phyloP scores from a whole-genome alignment of 2,113 vertebrate genomes.

The Eurystomus gularis region DNA sequence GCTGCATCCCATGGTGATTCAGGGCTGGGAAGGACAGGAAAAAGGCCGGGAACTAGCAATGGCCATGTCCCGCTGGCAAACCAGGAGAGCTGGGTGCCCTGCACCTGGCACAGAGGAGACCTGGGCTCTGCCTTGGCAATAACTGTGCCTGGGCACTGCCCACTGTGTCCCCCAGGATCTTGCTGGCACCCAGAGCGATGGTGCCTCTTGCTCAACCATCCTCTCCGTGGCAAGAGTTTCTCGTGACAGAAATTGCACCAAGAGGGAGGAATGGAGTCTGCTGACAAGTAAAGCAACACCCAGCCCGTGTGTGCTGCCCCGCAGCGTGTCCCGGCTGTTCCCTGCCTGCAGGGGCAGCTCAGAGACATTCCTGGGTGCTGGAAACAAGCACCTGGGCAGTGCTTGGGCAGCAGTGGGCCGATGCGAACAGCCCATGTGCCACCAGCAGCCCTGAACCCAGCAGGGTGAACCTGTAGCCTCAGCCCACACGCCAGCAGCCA shows the following conservation, averaged over 20 bases:
- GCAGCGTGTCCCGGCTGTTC: rapidly evolving
- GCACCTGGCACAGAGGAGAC: neutral
- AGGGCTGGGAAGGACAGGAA: neutral
- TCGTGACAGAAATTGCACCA: rapidly evolving
- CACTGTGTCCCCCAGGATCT: neutral
- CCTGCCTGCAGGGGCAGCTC: neutral
- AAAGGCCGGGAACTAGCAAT: neutral
- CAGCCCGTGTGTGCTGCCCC: rapidly evolving
- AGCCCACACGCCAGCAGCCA: rapidly evolving
- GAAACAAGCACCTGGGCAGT: neutral
- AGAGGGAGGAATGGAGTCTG: neutral
- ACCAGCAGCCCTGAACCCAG: neutral
- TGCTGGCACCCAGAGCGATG: rapidly evolving
- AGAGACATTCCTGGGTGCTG: rapidly evolving
- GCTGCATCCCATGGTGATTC: rapidly evolving
- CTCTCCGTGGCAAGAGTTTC: neutral
- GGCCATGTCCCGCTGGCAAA: rapidly evolving
- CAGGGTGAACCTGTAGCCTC: neutral
- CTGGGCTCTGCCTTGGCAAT: neutral
- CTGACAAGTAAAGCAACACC: rapidly evolving
- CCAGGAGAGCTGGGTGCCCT: rapidly evolving
- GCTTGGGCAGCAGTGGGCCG: rapidly evolving
- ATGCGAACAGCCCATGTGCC: neutral
- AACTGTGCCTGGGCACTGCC: rapidly evolving
- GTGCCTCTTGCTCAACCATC: neutral